Percentiles rank a stretch among this genome's conserved stretches.
Conservation (phyloP, 2,888 invertebrate species). For the Phasia obesa region DNA sequence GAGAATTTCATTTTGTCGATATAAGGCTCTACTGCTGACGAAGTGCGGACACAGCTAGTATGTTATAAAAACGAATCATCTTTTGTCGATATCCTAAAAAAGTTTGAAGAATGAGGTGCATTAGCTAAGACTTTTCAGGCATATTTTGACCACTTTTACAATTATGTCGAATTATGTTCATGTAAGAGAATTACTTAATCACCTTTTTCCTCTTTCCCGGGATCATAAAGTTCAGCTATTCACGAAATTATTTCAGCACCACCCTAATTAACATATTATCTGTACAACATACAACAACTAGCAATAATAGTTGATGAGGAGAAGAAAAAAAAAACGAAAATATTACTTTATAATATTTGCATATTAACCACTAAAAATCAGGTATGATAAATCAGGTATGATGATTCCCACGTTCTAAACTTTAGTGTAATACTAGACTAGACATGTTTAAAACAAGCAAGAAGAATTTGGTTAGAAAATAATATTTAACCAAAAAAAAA, state of each 20-base stretch:
- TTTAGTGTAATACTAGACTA: conserved; percentile 59
- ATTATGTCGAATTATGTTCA: too few species aligned
- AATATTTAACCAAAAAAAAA: neutral
- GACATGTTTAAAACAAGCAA: conserved; percentile 33
- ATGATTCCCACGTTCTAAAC: conserved; percentile 69
- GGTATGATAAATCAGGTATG: conserved; percentile 41
- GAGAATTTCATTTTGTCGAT: too few species aligned
- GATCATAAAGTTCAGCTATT: too few species aligned
- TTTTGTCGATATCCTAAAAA: too few species aligned
- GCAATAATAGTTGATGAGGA: neutral
- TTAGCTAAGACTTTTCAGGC: too few species aligned
- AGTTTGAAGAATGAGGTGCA: too few species aligned
- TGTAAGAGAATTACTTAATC: too few species aligned
- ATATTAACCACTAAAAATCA: conserved; percentile 55
- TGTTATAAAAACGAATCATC: too few species aligned
- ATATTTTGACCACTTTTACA: too few species aligned
- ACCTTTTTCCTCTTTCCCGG: too few species aligned
- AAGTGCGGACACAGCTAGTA: too few species aligned
- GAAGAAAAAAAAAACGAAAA: conserved; percentile 13
- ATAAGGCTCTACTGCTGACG: too few species aligned
- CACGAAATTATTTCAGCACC: neutral
- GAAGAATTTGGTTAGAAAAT: conserved; percentile 33
- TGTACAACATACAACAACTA: neutral
- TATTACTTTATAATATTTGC: conserved; percentile 46
- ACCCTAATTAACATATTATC: neutral